Base-by-base conservation (phyloP, 2,888 invertebrate genomes). In the Oscheius onirici region DNA sequence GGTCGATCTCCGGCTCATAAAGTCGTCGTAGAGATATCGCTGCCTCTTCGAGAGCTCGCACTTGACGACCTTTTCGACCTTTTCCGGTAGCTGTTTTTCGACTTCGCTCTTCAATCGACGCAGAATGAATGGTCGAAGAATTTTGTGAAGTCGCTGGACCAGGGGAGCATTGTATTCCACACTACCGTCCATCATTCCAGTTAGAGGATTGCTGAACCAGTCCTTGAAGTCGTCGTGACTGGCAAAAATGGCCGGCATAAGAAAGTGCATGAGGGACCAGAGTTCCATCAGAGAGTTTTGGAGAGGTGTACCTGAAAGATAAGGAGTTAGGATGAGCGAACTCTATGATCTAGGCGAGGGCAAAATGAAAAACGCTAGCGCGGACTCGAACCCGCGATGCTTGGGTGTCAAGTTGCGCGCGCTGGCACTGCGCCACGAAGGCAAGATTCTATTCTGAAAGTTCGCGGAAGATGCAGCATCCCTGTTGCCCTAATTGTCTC, bases 231-330 rank as follows among this genome's bases (percentile, higher is more conserved):
- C 95, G 68, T 93, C 91, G 90, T 97, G 95, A 61, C 95, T 95
- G 82, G 95, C 94, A 91, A 97, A 97, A 81, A 96, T 94, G 88
- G 93, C 93, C 51, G 96, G 96, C 96, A 97, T 96, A 66, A 97
- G 91, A 90, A 97, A 97, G 90, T 97, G 96, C 95, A 97, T 95
- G 75, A 97, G 90, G 24, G 96, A 95, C 96, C 97, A 97, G 82
- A 97, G 90, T 90, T 97, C 96, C 93, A 95, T 94, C 84, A 97
- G 90, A 88, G 94, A 94, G 89, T 97, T 97, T 90, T 97, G 96
- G 77, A 97, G 91, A 72, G 96, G 96, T 73, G 96, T 97, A 60
- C 84, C 76, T 76, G 57, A 2, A 46, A 26, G 5, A 17, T 1
- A 3, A 13, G 46, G 3, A 5, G 46, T 46, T 34, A 8, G 34